Evolutionary conservation across 2,888 invertebrate species (phyloP).

Genomic region (Chrysolina oricalcia): DNA sequence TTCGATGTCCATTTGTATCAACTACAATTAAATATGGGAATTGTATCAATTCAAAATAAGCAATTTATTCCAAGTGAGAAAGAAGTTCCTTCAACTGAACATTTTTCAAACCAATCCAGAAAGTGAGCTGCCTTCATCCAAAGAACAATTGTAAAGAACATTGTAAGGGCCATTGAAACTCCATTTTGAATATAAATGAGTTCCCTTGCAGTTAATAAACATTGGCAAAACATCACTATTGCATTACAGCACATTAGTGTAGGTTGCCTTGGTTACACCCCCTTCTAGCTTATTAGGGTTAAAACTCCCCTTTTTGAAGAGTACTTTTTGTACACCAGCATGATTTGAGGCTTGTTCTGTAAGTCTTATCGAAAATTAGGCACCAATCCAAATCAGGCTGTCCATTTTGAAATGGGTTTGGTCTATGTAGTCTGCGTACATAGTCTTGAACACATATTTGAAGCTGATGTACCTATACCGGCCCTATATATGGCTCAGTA

Average conservation of each 20-base stretch:
- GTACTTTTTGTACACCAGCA: conserved; percentile 47
- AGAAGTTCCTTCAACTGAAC: conserved; percentile 38
- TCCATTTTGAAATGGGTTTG: conserved; percentile 49
- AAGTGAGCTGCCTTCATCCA: conserved; percentile 51
- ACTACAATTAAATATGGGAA: conserved; percentile 42
- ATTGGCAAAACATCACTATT: conserved; percentile 45
- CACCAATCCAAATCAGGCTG: conserved; percentile 47
- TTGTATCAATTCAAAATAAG: conserved; percentile 50
- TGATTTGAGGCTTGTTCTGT: conserved; percentile 48
- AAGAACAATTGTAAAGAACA: conserved; percentile 47
- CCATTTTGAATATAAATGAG: conserved; percentile 45
- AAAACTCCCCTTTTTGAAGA: conserved; percentile 37
- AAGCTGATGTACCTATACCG: conserved; percentile 40
- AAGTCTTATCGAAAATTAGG: conserved; percentile 44
- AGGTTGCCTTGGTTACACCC: conserved; percentile 44
- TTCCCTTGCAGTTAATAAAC: conserved; percentile 45
- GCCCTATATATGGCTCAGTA: too few relatives aligned
- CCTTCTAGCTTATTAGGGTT: conserved; percentile 48
- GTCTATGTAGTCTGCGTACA: conserved; percentile 36
- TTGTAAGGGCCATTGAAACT: conserved; percentile 38
- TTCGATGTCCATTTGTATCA: conserved; percentile 39
- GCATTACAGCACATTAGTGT: conserved; percentile 51
- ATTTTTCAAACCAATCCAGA: conserved; percentile 47
- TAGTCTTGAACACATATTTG: conserved; percentile 46
- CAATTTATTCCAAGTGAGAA: conserved; percentile 40